phyloP scores from a whole-genome alignment of 2,113 vertebrate genomes.

The Aplodontia rufa region DNA sequence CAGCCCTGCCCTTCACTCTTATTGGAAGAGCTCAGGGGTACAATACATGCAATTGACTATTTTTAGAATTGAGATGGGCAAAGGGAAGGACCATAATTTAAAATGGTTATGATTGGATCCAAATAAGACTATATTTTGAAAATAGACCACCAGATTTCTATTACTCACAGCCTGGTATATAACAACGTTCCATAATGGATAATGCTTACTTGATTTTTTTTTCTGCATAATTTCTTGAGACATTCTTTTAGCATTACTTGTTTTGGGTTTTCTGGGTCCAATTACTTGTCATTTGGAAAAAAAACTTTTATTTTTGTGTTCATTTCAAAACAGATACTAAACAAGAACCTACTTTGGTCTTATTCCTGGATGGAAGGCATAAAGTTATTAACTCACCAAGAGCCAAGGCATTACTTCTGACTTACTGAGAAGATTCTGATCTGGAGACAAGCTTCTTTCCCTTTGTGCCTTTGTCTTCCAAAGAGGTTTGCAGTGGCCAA shows the following conservation, averaged over 20 bases:
- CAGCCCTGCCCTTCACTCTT: no score
- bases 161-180: not conserved
- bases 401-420: conserved; percentile 28
- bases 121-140: no score
- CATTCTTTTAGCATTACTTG: not conserved
- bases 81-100: no score
- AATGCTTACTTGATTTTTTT: not conserved
- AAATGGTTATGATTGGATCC: no score
- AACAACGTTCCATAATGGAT: not conserved
- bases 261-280: not conserved
- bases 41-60: no score
- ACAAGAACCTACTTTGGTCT: not conserved
- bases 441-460: not conserved
- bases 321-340: conserved; percentile 13
- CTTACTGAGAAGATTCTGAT: conserved; percentile 14
- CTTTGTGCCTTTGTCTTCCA: not conserved
- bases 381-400: conserved; percentile 4
- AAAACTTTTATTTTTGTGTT: not conserved
- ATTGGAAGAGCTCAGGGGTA: no score
- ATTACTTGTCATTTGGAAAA: not conserved
- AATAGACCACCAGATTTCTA: no score
- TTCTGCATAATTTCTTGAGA: not conserved
- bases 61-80: no score
- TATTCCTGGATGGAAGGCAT: not conserved
- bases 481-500: not conserved